Conservation (phyloP, 2,888 invertebrate species). For the Heteromurus nitidus region DNA sequence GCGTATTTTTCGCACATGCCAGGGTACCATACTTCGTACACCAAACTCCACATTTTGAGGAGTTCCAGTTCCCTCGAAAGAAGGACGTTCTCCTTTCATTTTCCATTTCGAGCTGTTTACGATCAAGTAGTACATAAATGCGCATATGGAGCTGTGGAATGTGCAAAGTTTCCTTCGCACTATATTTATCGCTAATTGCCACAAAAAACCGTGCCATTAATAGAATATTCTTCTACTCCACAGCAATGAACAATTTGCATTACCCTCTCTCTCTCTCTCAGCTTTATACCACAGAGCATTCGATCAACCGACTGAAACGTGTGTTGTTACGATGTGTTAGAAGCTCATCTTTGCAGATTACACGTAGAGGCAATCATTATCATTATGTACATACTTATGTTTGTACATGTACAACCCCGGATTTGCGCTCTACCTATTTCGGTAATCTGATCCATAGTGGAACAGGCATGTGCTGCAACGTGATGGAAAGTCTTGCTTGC, state of each 20-base stretch:
- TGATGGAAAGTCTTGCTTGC: not conserved
- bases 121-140: too few relatives aligned
- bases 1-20: not conserved
- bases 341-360: not conserved
- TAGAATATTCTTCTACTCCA: not conserved
- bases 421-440: conserved; percentile 48
- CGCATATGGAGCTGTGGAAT: too few relatives aligned
- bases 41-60: too few relatives aligned
- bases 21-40: not conserved
- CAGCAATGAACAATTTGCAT: not conserved
- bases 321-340: not conserved
- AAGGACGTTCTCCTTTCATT: too few relatives aligned
- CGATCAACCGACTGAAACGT: not conserved
- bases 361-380: not conserved
- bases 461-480: not conserved
- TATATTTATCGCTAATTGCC: conserved; percentile 17
- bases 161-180: too few relatives aligned
- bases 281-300: not conserved
- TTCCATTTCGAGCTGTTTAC: too few relatives aligned
- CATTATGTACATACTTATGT: too few relatives aligned
- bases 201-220: conserved; percentile 20
- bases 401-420: too few relatives aligned
- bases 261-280: not conserved
- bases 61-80: too few relatives aligned
- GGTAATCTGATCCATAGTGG: not conserved